Evolutionary conservation across 2,113 vertebrate species (phyloP), one percentile per base, ranked within the genome.

Genomic region (Chascanopsetta lugubris): DNA sequence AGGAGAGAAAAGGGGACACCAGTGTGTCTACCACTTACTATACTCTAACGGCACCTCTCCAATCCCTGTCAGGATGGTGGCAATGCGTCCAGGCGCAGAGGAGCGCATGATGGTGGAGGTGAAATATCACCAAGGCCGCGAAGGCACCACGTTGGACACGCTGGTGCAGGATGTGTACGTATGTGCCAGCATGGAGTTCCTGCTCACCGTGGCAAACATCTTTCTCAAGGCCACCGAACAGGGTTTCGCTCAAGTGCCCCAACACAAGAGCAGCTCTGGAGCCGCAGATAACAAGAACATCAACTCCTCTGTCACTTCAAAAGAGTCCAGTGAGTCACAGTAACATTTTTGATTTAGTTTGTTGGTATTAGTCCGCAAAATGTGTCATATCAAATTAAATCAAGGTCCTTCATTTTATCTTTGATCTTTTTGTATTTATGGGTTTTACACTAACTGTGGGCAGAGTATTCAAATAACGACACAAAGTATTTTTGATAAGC

Each of bases 141-240:
- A 98, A 18, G 90, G 93, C 59, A 94, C 85, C 38, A 63, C 63
- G 4, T 74, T 96, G 70, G 94, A 96, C 46, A 89, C 92, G 20
- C 46, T 95, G 84, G 89, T 98, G 64, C 95, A 96, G 87, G 96
- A 99, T 73, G 86, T 94, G 45, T 97, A 98, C 70, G 87, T 99
- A 51, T 99, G 97, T 83, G 97, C 97, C 69, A 98, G 96, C 89
- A 94, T 98, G 92, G 96, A 99, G 84, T 99, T 98, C 88, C 89
- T 98, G 32, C 90, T 93, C 67, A 97, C 95, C 0, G 96, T 99
- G 68, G 94, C 92, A 38, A 94, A 97, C 85, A 89, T 98, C 75
- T 99, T 99, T 77, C 75, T 96, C 13, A 94, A 96, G 70, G 94
- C 97, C 61, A 93, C 90, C 46, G 88, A 92, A 47, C 85, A 93